Evolutionary conservation across 2,888 invertebrate species (phyloP), one percentile per base, ranked within the genome.

Genomic region (Diaprepes abbreviatus): DNA sequence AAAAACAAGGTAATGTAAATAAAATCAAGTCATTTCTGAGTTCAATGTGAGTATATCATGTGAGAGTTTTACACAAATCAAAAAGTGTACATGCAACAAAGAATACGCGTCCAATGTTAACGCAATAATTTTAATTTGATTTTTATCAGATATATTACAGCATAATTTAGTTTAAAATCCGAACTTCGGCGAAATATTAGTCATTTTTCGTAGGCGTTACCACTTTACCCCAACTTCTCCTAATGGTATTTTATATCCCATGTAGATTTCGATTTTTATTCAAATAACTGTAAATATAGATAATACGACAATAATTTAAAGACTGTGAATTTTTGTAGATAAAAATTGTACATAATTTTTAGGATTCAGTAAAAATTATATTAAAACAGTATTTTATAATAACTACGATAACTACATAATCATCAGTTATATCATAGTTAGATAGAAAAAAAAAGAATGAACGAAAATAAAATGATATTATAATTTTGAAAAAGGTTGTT

Each of bases 221-320:
- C n/a, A n/a, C n/a, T n/a, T n/a, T n/a, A n/a, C n/a, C n/a, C n/a
- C n/a, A n/a, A n/a, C n/a, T n/a, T n/a, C n/a, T n/a, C n/a, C n/a
- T 24, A 24, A 24, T 24, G 24, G 24, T 5, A 24, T 4, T 24
- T 17, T 19, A 9, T 19, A 19, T 43, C 43, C 19, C 3, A 6
- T 21, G 43, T 43, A n/a, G 7, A 19, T 48, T 24, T 12, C 10
- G 5, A 14, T 19, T 48, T 45, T 21, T 45, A n/a, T 21, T 45
- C 21, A 21, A 24, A 10, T 45, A n/a, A 16, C 9, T 43, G 16
- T 59, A 45, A 7, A 36, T 48, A 19, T 48, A 66, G 54, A 28
- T 50, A 50, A 50, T 50, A 66, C 19, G 67, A 67, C 67, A 67
- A 67, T 67, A 67, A 67, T 55, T 48, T 67, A 60, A 67, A 67